A percentile compares a stretch with the other conserved stretches of the same genome.
These are phyloP conservation scores for Nicator chloris DNA, from an alignment of 2,113 vertebrate species.

Conservation along the genomic window DNA sequence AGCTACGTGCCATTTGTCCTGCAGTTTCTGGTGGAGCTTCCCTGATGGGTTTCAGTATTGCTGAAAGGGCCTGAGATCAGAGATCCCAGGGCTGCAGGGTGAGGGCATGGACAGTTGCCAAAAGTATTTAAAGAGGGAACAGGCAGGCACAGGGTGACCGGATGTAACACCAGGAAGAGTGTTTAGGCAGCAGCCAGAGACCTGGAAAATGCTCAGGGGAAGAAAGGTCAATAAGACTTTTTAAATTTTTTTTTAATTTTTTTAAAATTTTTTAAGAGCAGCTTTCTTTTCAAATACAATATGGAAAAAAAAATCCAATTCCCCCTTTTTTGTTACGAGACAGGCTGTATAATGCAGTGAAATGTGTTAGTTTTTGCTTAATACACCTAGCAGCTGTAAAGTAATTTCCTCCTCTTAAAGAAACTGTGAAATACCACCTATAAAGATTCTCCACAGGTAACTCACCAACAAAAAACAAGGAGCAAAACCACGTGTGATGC, in stretches of 20 bases:
- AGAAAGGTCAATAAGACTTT: not conserved
- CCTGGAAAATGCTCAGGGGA: not conserved
- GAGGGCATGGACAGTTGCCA: fast-evolving
- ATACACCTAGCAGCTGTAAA: not conserved
- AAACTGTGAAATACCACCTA: not conserved
- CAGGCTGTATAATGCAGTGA: not conserved
- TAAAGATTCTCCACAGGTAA: not conserved
- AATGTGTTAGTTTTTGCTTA: not conserved
- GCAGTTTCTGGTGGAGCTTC: not conserved
- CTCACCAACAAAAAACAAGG: not conserved
- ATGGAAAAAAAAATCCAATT: not conserved
- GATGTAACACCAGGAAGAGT: fast-evolving
- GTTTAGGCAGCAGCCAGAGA: not conserved
- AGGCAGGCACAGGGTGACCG: not conserved
- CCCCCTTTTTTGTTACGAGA: fast-evolving
- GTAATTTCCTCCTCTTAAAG: not conserved
- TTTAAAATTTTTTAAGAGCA: not conserved
- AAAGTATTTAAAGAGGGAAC: not conserved
- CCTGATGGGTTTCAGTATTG: not conserved
- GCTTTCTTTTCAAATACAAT: not conserved
- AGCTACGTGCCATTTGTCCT: not conserved
- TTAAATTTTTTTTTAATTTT: not conserved
- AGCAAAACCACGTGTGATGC: fast-evolving
- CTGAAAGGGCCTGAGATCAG: not conserved
- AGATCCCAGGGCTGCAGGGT: not conserved